Percentiles rank a stretch among this genome's conserved stretches.
phyloP scores from a whole-genome alignment of 2,797 vertebrate species.

The Hemitrygon akajei region DNA sequence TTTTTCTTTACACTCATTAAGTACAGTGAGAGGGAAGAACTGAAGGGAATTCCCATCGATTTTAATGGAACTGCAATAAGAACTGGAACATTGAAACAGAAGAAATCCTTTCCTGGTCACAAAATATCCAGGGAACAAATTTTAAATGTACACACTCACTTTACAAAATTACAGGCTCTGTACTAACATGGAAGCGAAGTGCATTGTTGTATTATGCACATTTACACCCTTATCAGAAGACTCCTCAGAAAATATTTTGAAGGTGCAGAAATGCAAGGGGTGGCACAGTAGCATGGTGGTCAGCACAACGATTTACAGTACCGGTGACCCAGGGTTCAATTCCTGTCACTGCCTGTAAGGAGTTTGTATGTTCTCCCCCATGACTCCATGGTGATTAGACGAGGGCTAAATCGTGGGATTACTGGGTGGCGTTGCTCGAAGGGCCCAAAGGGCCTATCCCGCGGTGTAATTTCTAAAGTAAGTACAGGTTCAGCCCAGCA shows the following conservation, averaged over 20 bases:
- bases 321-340: no score
- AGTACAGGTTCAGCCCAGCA: no score
- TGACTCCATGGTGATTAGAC: no score
- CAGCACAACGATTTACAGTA: no score
- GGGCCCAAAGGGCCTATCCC: no score
- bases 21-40: not conserved
- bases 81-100: not conserved
- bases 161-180: not conserved
- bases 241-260: not conserved
- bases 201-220: not conserved
- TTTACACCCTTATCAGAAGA: no score
- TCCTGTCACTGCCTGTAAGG: no score
- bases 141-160: not conserved
- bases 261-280: not conserved
- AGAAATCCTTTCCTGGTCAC: not conserved
- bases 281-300: no score
- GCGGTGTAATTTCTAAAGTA: no score
- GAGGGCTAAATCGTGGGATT: no score
- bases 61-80: not conserved
- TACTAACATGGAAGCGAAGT: not conserved
- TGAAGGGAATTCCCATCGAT: not conserved
- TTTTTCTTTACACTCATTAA: not conserved
- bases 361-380: no score
- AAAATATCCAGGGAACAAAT: not conserved
- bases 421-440: no score